Evolutionary conservation across 2,797 vertebrate genomes (phyloP).

Genomic region (Typhlichthys eigenmanni): DNA sequence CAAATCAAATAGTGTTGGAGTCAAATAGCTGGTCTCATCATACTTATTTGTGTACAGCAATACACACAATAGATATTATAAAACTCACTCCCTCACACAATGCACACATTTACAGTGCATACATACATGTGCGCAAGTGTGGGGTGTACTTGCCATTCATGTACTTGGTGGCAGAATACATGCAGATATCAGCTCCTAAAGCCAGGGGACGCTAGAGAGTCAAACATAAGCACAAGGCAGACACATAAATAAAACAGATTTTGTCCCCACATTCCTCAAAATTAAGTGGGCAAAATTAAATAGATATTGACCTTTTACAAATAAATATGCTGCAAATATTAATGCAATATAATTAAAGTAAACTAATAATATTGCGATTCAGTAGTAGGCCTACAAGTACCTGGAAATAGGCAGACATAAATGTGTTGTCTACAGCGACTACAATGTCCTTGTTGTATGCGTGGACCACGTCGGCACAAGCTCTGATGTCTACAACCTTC

Average conservation of each 20-base stretch:
- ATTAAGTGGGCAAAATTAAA: too few species aligned
- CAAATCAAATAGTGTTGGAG: not conserved
- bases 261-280: not conserved
- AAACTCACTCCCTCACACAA: too few species aligned
- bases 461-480: slow-evolving; percentile 79
- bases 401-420: slow-evolving; percentile 97
- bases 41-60: too few species aligned
- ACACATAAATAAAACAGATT: slow-evolving; percentile 20
- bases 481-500: slow-evolving; percentile 88
- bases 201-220: slow-evolving; percentile 82
- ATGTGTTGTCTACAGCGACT: slow-evolving; percentile 92
- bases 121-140: not conserved
- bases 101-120: not conserved
- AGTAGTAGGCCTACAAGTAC: slow-evolving; percentile 57
- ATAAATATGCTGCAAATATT: too few species aligned
- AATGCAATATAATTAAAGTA: not conserved
- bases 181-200: slow-evolving; percentile 92
- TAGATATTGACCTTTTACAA: too few species aligned
- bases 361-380: too few species aligned
- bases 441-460: slow-evolving; percentile 78
- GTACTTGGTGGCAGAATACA: slow-evolving; percentile 95
- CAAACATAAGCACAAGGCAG: slow-evolving; percentile 31
- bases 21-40: too few species aligned
- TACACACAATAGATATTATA: too few species aligned
- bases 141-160: slow-evolving; percentile 84